phyloP scores from a whole-genome alignment of 2,888 invertebrate genomes.

The Anagyrus pseudococci region DNA sequence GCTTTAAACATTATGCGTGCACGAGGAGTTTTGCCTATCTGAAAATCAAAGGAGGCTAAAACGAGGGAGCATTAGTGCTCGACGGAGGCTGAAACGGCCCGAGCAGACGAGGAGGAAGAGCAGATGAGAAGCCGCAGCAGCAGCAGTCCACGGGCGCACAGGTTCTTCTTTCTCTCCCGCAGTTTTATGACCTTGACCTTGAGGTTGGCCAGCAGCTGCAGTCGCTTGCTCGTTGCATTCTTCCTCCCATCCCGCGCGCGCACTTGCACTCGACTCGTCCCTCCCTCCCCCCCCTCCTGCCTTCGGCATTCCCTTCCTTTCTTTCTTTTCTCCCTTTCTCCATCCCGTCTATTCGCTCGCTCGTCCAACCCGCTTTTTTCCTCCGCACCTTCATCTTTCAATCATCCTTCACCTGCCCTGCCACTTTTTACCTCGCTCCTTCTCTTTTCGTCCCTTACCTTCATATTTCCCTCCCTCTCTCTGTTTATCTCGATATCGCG shows the following conservation, averaged over 20 bases:
- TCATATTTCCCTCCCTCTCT: no score
- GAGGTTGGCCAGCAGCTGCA: slow-evolving; percentile 23
- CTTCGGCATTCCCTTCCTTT: slow-evolving; percentile 4
- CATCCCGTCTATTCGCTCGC: slow-evolving; percentile 6
- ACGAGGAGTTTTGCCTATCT: no score
- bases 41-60: slow-evolving; percentile 14
- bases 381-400: neutral
- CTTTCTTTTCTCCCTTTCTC: slow-evolving; percentile 9
- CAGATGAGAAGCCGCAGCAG: neutral
- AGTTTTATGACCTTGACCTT: slow-evolving; percentile 35
- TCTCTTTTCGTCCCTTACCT: neutral
- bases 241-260: no score
- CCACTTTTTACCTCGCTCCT: neutral
- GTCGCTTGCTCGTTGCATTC: slow-evolving; percentile 31
- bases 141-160: neutral
- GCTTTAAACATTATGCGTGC: no score
- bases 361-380: no score
- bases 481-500: no score
- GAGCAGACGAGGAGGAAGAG: neutral
- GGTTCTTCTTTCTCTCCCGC: neutral
- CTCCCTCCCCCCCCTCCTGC: slow-evolving; percentile 3
- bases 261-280: slow-evolving; percentile 3
- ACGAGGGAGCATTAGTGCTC: neutral
- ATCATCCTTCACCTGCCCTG: neutral
- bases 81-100: neutral